Evolutionary conservation across 92 coral and sea anemone species (phyloP).

Genomic region (Siderastrea radians): DNA sequence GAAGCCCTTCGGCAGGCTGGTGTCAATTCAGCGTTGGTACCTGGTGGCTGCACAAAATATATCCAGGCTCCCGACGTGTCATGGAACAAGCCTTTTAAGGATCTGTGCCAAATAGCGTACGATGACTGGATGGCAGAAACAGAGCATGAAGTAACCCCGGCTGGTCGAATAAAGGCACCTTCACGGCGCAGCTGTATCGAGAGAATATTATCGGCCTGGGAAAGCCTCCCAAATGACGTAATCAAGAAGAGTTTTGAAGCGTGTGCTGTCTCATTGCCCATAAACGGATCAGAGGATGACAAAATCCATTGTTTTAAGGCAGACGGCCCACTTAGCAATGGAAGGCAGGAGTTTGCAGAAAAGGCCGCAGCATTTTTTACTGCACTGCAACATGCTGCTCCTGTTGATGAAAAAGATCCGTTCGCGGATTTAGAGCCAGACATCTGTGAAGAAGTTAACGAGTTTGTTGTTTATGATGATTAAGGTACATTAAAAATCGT

Average conservation of each 20-base stretch:
- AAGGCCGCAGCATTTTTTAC: conserved; percentile 37
- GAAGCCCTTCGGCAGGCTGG: conserved; percentile 2
- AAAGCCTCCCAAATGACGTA: conserved; percentile 12
- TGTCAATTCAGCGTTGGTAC: conserved; percentile 38
- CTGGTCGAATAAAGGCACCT: neutral
- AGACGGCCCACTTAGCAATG: conserved; percentile 50
- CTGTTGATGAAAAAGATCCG: conserved; percentile 23
- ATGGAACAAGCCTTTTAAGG: neutral
- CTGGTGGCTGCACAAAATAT: conserved; percentile 15
- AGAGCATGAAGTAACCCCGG: conserved; percentile 18
- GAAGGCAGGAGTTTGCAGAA: conserved; percentile 12
- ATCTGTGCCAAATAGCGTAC: conserved; percentile 26
- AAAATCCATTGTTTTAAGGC: conserved; percentile 43
- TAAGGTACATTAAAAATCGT: neutral
- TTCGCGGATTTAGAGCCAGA: conserved; percentile 11
- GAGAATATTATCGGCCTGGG: conserved; percentile 31
- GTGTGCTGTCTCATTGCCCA: conserved; percentile 29
- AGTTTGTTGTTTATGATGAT: conserved; percentile 22
- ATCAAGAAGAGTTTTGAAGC: conserved; percentile 11
- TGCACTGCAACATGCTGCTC: conserved; percentile 38
- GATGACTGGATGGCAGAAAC: too few species aligned
- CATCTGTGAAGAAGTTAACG: conserved; percentile 17
- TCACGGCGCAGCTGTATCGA: conserved; percentile 34
- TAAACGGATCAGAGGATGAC: conserved; percentile 41
- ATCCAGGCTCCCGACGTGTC: conserved; percentile 7